A percentile compares a stretch with the other conserved stretches of the same genome.
Conservation (phyloP, 2,797 vertebrate genomes). For the Acanthurus tractus region DNA sequence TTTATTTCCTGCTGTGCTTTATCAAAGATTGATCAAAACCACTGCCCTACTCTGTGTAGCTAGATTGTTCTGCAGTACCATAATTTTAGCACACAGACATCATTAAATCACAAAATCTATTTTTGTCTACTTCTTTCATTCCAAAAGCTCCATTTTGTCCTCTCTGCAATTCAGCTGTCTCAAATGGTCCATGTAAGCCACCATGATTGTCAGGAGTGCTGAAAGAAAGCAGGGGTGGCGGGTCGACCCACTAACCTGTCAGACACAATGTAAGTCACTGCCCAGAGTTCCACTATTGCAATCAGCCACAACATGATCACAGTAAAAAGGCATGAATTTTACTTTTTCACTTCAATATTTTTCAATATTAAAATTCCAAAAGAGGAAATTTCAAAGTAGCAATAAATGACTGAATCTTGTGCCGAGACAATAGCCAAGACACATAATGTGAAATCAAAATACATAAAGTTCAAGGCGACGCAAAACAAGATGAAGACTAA, state of each 20-base stretch:
- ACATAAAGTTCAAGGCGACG: neutral
- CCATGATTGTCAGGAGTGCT: conserved; percentile 31
- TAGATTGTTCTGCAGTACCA: neutral
- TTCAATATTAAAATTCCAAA: neutral
- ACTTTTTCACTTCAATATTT: neutral
- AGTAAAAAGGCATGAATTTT: neutral
- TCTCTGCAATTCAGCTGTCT: conserved; percentile 22
- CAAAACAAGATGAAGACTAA: neutral
- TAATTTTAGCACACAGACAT: conserved; percentile 19
- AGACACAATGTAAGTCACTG: conserved; percentile 11
- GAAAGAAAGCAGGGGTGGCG: conserved; percentile 8
- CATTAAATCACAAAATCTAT: conserved; percentile 16
- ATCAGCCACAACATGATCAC: conserved; percentile 2
- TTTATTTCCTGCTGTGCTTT: neutral
- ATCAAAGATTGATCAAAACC: conserved; percentile 14
- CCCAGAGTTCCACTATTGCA: neutral
- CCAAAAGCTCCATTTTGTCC: conserved; percentile 6
- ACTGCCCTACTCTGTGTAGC: neutral
- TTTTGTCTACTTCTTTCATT: conserved; percentile 4
- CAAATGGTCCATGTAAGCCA: conserved; percentile 38
- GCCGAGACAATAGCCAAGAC: neutral
- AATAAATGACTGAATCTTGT: neutral
- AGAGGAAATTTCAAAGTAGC: neutral
- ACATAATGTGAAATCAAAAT: neutral
- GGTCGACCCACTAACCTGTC: conserved; percentile 8